phyloP scores from a whole-genome alignment of 1,140 invertebrate genomes.

The Spodoptera litura region DNA sequence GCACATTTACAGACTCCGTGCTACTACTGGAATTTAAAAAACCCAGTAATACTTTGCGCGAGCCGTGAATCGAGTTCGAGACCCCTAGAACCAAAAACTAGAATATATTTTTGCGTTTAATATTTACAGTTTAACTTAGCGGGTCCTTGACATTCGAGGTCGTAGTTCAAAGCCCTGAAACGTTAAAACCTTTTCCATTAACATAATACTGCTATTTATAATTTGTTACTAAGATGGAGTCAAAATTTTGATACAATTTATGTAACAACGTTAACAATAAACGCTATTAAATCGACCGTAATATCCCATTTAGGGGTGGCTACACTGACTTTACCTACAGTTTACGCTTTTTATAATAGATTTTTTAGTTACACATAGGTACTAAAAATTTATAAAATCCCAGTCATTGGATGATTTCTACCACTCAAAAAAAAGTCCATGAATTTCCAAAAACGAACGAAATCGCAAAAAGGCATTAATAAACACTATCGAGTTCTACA shows the following conservation, averaged over 20 bases:
- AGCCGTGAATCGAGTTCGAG: no score
- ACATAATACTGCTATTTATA: slow-evolving; percentile 53
- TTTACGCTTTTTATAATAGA: background rate
- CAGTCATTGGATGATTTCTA: no score
- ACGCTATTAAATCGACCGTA: slow-evolving; percentile 17
- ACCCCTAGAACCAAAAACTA: background rate
- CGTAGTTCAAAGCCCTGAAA: slow-evolving; percentile 29
- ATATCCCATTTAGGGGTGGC: slow-evolving; percentile 5
- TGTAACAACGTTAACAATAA: slow-evolving; percentile 54
- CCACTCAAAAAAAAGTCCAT: no score
- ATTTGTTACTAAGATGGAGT: slow-evolving; percentile 50
- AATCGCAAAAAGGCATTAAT: no score
- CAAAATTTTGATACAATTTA: slow-evolving; percentile 58
- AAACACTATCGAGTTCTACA: no score
- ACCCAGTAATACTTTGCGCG: no score
- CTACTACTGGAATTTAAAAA: no score
- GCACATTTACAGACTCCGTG: no score
- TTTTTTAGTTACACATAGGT: background rate
- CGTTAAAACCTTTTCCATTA: slow-evolving; percentile 36
- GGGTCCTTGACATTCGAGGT: slow-evolving; percentile 23
- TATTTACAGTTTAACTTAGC: slow-evolving; percentile 2
- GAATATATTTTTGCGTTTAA: background rate
- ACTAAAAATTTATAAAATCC: no score
- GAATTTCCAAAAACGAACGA: no score
- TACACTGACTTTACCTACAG: background rate